Base-by-base conservation (phyloP, 2,113 vertebrate genomes). In the Climacteris rufus region DNA sequence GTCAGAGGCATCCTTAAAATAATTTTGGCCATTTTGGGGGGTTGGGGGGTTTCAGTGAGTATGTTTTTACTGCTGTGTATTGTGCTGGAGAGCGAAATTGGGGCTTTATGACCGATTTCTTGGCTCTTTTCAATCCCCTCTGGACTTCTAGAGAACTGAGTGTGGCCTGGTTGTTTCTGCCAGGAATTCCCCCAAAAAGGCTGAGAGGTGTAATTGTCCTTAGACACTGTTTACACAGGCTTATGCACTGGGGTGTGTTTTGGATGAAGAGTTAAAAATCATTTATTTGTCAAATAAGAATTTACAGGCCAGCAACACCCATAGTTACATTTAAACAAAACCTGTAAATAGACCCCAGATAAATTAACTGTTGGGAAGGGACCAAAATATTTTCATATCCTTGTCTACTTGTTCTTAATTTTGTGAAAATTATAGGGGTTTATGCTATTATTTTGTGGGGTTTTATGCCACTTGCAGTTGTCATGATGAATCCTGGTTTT, bases 1-100 rank as follows among this genome's bases (percentile, higher is more conserved):
- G 99, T 99, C 87, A 97, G 94, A 87, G 13, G 2, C 44, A 25
- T 42, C 49, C 87, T 50, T 40, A 72, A 72, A 87, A 89, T 74
- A 61, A 50, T 74, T 81, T 39, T 6, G 42, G 49, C 15, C 10
- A 44, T 65, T 90, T 42, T 10, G 7, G 18, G 59, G 35, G n/a
- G n/a, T n/a, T n/a, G n/a, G n/a, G n/a, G n/a, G n/a, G n/a, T n/a
- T n/a, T n/a, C n/a, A n/a, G n/a, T n/a, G 14, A 17, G 37, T 82
- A 20, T 57, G 24, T 39, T 86, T 91, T 70, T 70, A 63, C 13
- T 70, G 45, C 47, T 77, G 10, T 14, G 4, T n/a, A 2, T 84
- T 83, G 18, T 87, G 39, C 27, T 35, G 45, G 57, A 68, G 33
- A 66, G 49, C 6, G 72, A 45, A 88, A 45, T 42, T 35, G 45